Evolutionary conservation across 2,888 invertebrate genomes (phyloP).

Genomic region (Drosophila macrospina): DNA sequence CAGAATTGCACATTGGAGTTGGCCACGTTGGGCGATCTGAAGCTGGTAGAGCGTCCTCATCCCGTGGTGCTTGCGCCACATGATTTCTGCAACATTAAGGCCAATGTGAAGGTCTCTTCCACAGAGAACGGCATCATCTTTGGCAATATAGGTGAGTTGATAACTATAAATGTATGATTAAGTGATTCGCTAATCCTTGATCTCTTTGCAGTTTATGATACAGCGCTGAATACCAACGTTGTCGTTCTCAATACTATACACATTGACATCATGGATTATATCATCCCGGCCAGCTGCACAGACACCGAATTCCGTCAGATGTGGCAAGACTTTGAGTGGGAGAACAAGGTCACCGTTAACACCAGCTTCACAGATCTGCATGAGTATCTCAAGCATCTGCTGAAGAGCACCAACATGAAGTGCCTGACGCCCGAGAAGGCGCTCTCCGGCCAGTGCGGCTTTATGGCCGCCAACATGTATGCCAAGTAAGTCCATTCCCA

Average conservation of each 20-base stretch:
- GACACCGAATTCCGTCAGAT: slow-evolving; percentile 99
- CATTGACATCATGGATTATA: slow-evolving; percentile 99
- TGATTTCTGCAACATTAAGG: slow-evolving; percentile 99
- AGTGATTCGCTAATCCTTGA: background rate
- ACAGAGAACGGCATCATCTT: slow-evolving; percentile 99
- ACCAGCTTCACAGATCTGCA: slow-evolving; percentile 96
- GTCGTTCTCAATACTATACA: slow-evolving; percentile 99
- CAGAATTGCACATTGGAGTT: slow-evolving; percentile 99
- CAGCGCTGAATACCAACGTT: slow-evolving; percentile 91
- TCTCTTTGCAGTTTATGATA: slow-evolving; percentile 93
- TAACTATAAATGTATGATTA: background rate
- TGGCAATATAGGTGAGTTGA: slow-evolving; percentile 94
- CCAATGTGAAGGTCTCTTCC: slow-evolving; percentile 99
- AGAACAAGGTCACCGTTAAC: slow-evolving; percentile 98
- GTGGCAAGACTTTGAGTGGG: slow-evolving; percentile 99
- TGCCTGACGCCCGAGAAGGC: slow-evolving; percentile 99
- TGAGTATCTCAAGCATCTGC: slow-evolving; percentile 96
- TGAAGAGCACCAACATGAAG: slow-evolving; percentile 99
- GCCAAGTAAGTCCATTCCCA: slow-evolving; percentile 87
- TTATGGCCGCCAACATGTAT: slow-evolving; percentile 99
- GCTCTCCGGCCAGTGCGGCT: slow-evolving; percentile 98
- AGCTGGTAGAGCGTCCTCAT: slow-evolving; percentile 98
- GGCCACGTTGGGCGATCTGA: slow-evolving; percentile 98
- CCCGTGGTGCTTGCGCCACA: slow-evolving; percentile 98
- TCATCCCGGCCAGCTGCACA: slow-evolving; percentile 96